Evolutionary conservation across 1,140 invertebrate genomes (phyloP), one percentile per base, ranked within the genome.

Genomic region (Zaprionus vittiger): DNA sequence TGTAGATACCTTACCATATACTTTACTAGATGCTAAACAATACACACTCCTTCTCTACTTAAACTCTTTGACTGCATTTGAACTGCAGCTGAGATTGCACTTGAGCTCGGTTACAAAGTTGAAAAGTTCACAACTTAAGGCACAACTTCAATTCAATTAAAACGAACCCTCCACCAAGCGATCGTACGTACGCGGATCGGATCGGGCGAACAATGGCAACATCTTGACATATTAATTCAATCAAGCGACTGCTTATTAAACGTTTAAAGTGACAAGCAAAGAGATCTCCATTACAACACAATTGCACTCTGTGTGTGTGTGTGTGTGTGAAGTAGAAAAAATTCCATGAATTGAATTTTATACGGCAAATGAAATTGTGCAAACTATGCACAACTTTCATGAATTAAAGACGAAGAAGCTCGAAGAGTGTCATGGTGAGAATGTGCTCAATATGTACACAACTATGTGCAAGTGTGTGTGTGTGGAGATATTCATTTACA

Each of bases 161-260:
- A 41, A 15, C 15, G n/a, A 67, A 59, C 72, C 24, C 47, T 52
- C 63, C 65, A 28, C 20, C 65, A 5, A 67, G 24, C 49, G 41
- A 79, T 71, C 81, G 28, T 67, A 66, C 15, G 1, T 6, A 37
- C 24, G 5, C 38, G 14, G 28, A 37, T 47, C n/a, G 66, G 63
- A 76, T 69, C 64, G 44, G 2, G 59, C 57, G 73, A 79, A 69
- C 67, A 90, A 89, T 90, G 72, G 52, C 70, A 79, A 68, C 77
- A 31, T 31, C 73, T 80, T 80, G 77, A 77, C 69, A 77, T 79
- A 90, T 90, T 89, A 89, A 89, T 89, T 89, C 85, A 89, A 89
- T 89, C 85, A 89, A 85, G 84, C 67, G 76, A 80, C 69, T 77
- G 85, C 85, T 90, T 89, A 89, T 89, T 89, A 90, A 86, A 86